Evolutionary conservation across 2,797 vertebrate species (phyloP).

Genomic region (Malurus splendens): DNA sequence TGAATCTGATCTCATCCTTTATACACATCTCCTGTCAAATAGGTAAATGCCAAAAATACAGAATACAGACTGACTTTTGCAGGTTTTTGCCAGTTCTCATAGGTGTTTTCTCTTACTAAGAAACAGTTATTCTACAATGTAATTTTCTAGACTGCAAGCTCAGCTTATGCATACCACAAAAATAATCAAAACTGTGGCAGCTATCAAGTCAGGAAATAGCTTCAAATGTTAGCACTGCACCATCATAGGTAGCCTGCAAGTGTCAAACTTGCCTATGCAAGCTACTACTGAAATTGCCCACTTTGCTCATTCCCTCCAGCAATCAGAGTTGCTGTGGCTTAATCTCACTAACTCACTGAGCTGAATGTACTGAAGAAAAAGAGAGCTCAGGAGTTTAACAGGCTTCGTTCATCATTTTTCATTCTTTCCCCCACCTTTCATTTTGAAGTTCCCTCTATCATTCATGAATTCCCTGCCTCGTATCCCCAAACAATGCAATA

Average conservation of each 20-base stretch:
- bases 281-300: neutral
- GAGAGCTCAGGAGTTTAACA: constrained; percentile 30
- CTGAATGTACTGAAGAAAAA: constrained; percentile 9
- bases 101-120: neutral
- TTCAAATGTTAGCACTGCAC: neutral
- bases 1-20: neutral
- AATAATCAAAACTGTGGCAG: neutral
- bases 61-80: neutral
- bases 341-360: constrained; percentile 37
- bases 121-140: neutral
- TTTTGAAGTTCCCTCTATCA: neutral
- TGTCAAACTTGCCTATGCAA: neutral
- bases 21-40: neutral
- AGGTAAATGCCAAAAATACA: neutral
- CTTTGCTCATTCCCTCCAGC: neutral
- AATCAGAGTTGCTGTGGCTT: neutral
- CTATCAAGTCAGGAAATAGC: neutral
- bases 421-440: neutral
- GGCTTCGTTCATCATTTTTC: neutral
- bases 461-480: neutral
- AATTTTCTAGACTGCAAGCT: neutral
- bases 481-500: neutral
- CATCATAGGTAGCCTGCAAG: neutral
- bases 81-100: neutral
- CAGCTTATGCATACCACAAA: neutral